A percentile compares a stretch with the other conserved stretches of the same genome.
These are phyloP conservation scores for Nannospalax galili DNA, from an alignment of 2,113 vertebrate genomes.

Conservation along the genomic window DNA sequence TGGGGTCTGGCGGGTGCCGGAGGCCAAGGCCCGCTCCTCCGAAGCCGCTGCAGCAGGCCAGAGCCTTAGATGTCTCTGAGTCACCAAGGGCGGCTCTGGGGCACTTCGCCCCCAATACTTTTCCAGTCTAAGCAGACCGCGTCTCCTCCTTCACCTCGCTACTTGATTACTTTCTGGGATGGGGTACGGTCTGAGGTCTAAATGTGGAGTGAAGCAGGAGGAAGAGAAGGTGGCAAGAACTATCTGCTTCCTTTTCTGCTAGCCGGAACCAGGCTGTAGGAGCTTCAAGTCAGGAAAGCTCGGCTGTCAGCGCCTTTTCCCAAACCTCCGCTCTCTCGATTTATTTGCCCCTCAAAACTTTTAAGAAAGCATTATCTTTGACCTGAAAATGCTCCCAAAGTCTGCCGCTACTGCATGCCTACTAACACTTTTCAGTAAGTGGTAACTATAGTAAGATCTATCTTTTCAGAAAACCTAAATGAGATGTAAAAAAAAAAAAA, in stretches of 20 bases:
- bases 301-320: neutral
- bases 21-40: neutral
- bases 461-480: constrained; percentile 13
- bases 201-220: neutral
- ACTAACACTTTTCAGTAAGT: constrained; percentile 35
- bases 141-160: neutral
- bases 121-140: neutral
- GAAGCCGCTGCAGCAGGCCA: neutral
- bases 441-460: constrained; percentile 44
- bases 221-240: neutral
- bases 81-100: neutral
- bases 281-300: neutral
- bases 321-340: neutral
- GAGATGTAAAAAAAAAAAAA: neutral
- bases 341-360: constrained; percentile 20
- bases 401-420: neutral
- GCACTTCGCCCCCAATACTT: neutral
- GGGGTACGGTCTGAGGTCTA: neutral
- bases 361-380: neutral
- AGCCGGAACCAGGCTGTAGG: neutral
- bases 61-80: neutral
- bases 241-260: neutral
- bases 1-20: neutral
- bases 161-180: neutral
- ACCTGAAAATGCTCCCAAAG: constrained; percentile 8